Conservation (phyloP, 1,140 invertebrate species). For the Dendroctonus ponderosae region DNA sequence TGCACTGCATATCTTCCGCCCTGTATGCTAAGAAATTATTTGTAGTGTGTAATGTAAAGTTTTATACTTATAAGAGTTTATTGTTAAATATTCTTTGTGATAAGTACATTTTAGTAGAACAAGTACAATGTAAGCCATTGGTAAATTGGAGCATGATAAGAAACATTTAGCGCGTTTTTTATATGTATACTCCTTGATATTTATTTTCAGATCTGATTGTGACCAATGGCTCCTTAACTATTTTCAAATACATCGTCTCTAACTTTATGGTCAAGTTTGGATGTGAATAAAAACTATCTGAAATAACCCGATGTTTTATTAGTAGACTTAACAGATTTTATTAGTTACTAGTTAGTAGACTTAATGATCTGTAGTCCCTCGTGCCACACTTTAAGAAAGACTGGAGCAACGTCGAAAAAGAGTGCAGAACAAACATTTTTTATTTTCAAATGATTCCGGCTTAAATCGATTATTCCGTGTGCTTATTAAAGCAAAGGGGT, state of each 20-base stretch:
- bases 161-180: neutral
- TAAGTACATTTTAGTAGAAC: slow-evolving; percentile 30
- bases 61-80: slow-evolving; percentile 32
- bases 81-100: slow-evolving; percentile 34
- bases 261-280: slow-evolving; percentile 6
- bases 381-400: too few species aligned
- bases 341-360: too few species aligned
- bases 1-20: slow-evolving; percentile 15
- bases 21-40: slow-evolving; percentile 20
- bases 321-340: too few species aligned
- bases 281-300: slow-evolving; percentile 27
- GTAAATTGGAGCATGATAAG: slow-evolving; percentile 8
- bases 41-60: slow-evolving; percentile 28
- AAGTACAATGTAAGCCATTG: slow-evolving; percentile 31
- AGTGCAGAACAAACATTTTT: too few species aligned
- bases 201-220: slow-evolving; percentile 37
- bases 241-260: slow-evolving; percentile 13
- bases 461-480: too few species aligned
- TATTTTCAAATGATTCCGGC: too few species aligned
- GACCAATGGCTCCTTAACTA: slow-evolving; percentile 29
- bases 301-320: neutral
- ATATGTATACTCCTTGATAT: slow-evolving; percentile 21
- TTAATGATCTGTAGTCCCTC: too few species aligned
- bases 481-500: too few species aligned
- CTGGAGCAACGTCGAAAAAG: too few species aligned